Evolutionary conservation across 2,797 vertebrate genomes (phyloP).

Genomic region (Phataginus tetradactyla): DNA sequence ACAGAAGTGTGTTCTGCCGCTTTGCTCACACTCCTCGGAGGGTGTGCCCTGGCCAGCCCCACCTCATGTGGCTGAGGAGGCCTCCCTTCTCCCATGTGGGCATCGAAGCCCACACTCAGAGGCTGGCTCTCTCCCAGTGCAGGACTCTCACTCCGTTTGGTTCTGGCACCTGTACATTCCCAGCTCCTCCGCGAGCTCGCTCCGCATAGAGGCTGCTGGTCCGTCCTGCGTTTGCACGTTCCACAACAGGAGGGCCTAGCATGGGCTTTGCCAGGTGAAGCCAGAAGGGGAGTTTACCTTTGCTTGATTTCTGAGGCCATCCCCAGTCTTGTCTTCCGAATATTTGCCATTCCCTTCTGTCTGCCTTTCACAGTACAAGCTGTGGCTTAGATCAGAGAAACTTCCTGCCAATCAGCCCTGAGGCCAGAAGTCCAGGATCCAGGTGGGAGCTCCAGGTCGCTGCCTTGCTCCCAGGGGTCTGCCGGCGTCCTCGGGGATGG

Average conservation of each 20-base stretch:
- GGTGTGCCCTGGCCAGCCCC: background rate
- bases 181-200: background rate
- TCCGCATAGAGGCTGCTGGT: background rate
- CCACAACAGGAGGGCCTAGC: background rate
- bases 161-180: background rate
- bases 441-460: no score
- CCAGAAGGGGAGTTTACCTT: background rate
- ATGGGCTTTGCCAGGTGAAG: fast-evolving
- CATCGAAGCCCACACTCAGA: no score
- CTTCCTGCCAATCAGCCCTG: background rate
- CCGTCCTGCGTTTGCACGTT: background rate
- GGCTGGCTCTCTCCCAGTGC: no score
- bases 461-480: no score
- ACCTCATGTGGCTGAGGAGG: no score
- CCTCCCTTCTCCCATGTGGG: no score
- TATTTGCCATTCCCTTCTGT: no score
- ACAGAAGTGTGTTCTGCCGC: background rate
- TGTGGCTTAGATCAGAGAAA: background rate
- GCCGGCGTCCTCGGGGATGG: background rate
- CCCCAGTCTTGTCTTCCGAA: background rate
- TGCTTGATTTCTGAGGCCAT: background rate
- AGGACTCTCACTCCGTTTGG: background rate
- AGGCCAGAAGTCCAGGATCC: no score
- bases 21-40: background rate
- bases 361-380: no score